A percentile compares a stretch with the other conserved stretches of the same genome.
These are phyloP conservation scores for Enteromius trimaculatus DNA, from an alignment of 2,797 vertebrate species.

Conservation along the genomic window DNA sequence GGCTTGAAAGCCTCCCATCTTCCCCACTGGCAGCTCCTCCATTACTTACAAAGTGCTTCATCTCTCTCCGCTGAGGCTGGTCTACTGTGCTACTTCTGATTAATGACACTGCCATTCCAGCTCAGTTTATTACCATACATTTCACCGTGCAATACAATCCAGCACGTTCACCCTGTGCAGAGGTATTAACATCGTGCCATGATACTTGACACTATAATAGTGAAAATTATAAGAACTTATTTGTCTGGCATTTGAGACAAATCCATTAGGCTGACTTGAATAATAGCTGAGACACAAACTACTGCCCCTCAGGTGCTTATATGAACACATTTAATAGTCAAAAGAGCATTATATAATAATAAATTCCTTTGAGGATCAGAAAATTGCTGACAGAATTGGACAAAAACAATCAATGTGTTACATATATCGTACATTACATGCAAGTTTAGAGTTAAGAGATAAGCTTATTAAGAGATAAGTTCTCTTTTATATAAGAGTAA, in stretches of 20 bases:
- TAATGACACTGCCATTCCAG: constrained; percentile 47
- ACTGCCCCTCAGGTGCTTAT: not conserved
- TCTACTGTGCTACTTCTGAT: constrained; percentile 48
- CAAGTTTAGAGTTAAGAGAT: not conserved
- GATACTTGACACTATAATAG: constrained; percentile 41
- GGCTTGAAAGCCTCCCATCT: constrained; percentile 49
- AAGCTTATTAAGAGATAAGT: no score
- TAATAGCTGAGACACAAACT: constrained; percentile 8
- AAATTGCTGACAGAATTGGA: not conserved
- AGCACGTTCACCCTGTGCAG: constrained; percentile 30
- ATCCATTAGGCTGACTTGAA: constrained; percentile 40
- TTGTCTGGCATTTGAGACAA: constrained; percentile 43
- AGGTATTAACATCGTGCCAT: constrained; percentile 34
- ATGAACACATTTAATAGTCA: not conserved
- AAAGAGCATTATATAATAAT: constrained; percentile 1
- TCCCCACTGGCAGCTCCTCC: constrained; percentile 40
- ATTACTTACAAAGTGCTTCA: constrained; percentile 55
- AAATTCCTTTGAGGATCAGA: not conserved
- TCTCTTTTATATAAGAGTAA: constrained; percentile 4
- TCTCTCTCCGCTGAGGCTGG: constrained; percentile 32
- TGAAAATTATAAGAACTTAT: constrained; percentile 45
- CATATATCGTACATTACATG: not conserved
- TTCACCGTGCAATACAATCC: constrained; percentile 41
- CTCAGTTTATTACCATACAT: constrained; percentile 51
- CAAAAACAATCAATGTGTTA: not conserved